A percentile compares a stretch with the other conserved stretches of the same genome.
phyloP scores from a whole-genome alignment of 2,888 invertebrate genomes.

The Mesorhabditis spiculigera region DNA sequence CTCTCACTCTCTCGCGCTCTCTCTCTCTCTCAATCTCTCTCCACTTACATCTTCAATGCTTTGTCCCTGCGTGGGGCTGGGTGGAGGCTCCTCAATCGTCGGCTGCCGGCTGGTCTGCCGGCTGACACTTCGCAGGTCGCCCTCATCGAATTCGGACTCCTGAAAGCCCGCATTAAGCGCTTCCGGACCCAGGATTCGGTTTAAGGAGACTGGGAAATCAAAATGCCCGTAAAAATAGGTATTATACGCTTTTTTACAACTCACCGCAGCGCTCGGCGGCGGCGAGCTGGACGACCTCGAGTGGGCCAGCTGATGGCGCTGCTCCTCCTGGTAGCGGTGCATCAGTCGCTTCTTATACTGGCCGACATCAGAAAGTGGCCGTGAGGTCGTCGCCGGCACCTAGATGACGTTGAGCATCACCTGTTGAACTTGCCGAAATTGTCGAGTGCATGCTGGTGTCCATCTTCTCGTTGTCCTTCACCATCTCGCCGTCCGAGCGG shows the following conservation, averaged over 20 bases:
- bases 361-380: conserved; percentile 20
- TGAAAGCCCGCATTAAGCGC: conserved; percentile 9
- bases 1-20: too few species aligned
- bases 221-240: too few species aligned
- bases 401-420: not conserved
- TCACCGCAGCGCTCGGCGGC: conserved; percentile 27
- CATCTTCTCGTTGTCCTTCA: conserved; percentile 31
- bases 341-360: conserved; percentile 48
- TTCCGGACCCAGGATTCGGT: conserved; percentile 5
- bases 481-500: conserved; percentile 55
- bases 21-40: not conserved
- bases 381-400: conserved; percentile 31
- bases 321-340: conserved; percentile 43
- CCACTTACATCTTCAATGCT: not conserved
- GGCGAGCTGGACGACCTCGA: conserved; percentile 27
- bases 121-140: conserved; percentile 27
- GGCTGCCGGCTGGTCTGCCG: conserved; percentile 34
- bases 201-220: not conserved
- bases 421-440: conserved; percentile 21
- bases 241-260: not conserved
- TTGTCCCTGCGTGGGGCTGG: conserved; percentile 16
- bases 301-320: conserved; percentile 20
- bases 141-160: conserved; percentile 30
- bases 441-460: conserved; percentile 41
- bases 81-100: conserved; percentile 44